phyloP scores from a whole-genome alignment of 35 echinoderm and acorn worm species.

The Lytechinus pictus region DNA sequence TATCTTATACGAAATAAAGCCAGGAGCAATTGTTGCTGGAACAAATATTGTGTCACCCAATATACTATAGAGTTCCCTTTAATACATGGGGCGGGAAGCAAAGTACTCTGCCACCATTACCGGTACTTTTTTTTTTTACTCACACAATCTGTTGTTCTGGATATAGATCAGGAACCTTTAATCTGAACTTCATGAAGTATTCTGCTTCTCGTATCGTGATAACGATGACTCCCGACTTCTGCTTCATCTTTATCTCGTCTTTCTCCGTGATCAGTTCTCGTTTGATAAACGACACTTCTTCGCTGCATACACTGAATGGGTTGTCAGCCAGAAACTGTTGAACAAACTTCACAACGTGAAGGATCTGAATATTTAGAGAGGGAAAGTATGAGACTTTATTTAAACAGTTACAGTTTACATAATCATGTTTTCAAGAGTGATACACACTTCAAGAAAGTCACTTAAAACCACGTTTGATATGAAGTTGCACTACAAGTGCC shows the following conservation, averaged over 20 bases:
- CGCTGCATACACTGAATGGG: slow-evolving; percentile 93
- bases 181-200: slow-evolving; percentile 85
- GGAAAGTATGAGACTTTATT: background rate
- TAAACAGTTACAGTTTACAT: background rate
- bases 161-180: slow-evolving; percentile 84
- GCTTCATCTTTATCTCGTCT: slow-evolving; percentile 87
- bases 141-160: slow-evolving; percentile 71
- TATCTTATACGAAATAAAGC: too few species aligned
- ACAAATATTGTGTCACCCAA: too few species aligned
- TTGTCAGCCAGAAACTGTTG: slow-evolving; percentile 91
- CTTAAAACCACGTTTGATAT: too few species aligned
- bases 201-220: slow-evolving; percentile 71
- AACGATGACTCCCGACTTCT: slow-evolving; percentile 81
- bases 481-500: too few species aligned
- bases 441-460: too few species aligned
- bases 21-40: too few species aligned
- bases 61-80: too few species aligned
- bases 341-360: slow-evolving; percentile 84
- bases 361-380: slow-evolving; percentile 53
- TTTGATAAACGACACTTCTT: slow-evolving; percentile 91
- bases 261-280: slow-evolving; percentile 72
- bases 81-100: too few species aligned
- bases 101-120: too few species aligned
- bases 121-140: slow-evolving; percentile 22
- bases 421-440: too few species aligned